Conservation (phyloP, 2,113 vertebrate genomes). For the Aptenodytes forsteri region DNA sequence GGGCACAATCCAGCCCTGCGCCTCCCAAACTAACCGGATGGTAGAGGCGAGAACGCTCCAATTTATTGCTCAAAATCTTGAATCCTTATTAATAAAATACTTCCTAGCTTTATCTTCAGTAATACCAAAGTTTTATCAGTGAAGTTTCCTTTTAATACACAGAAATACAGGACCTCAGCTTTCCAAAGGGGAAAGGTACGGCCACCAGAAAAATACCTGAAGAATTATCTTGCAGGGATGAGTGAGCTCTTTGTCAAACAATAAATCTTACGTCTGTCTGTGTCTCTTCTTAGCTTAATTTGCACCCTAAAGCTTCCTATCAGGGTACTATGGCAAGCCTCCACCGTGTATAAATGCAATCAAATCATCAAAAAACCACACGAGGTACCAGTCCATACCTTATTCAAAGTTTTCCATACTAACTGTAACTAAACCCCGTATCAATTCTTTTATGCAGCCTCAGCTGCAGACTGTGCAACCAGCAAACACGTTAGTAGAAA, state of each 20-base stretch:
- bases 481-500: background rate
- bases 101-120: background rate
- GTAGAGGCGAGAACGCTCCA: background rate
- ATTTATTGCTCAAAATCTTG: accelerated
- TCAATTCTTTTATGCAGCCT: background rate
- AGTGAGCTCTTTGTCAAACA: background rate
- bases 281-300: background rate
- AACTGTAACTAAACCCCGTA: accelerated
- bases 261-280: accelerated
- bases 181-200: background rate
- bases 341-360: background rate
- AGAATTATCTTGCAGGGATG: accelerated
- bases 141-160: background rate
- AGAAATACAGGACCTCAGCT: background rate
- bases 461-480: background rate
- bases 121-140: background rate
- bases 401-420: background rate
- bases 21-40: accelerated
- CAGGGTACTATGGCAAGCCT: background rate
- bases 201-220: background rate
- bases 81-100: background rate
- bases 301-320: background rate
- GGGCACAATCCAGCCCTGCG: background rate
- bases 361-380: background rate
- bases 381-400: background rate